Percentiles rank a stretch among this genome's conserved stretches.
Conservation (phyloP, 2,113 vertebrate genomes). For the Prietella phreatophila region DNA sequence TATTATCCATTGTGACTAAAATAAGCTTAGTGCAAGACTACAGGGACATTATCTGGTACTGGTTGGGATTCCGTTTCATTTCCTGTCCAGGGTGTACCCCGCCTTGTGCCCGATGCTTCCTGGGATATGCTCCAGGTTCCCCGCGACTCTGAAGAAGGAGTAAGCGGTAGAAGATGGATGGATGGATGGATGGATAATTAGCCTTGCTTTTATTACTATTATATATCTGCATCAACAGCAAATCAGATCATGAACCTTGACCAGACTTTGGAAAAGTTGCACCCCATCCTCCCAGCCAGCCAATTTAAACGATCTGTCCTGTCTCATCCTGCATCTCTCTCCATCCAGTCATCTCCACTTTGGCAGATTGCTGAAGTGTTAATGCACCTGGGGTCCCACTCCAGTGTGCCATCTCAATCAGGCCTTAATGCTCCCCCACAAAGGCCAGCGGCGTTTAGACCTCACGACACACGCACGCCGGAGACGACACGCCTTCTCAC, state of each 20-base stretch:
- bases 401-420: conserved; percentile 59
- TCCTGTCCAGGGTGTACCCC: too few species aligned
- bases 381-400: conserved; percentile 71
- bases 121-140: too few species aligned
- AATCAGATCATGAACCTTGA: conserved; percentile 13
- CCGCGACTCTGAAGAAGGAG: too few species aligned
- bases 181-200: too few species aligned
- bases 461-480: neutral
- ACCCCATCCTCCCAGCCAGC: neutral
- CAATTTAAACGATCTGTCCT: neutral
- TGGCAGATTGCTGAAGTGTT: conserved; percentile 65
- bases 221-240: neutral
- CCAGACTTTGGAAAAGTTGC: neutral
- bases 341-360: conserved; percentile 51
- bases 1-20: neutral
- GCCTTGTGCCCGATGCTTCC: too few species aligned
- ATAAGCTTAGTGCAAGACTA: neutral
- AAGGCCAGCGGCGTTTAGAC: conserved; percentile 47
- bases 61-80: neutral
- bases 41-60: neutral
- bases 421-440: conserved; percentile 61
- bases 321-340: conserved; percentile 8
- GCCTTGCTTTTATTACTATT: neutral
- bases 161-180: too few species aligned
- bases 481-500: conserved; percentile 29